Evolutionary conservation across 2,888 invertebrate species (phyloP).

Genomic region (Teleiodes luculella): DNA sequence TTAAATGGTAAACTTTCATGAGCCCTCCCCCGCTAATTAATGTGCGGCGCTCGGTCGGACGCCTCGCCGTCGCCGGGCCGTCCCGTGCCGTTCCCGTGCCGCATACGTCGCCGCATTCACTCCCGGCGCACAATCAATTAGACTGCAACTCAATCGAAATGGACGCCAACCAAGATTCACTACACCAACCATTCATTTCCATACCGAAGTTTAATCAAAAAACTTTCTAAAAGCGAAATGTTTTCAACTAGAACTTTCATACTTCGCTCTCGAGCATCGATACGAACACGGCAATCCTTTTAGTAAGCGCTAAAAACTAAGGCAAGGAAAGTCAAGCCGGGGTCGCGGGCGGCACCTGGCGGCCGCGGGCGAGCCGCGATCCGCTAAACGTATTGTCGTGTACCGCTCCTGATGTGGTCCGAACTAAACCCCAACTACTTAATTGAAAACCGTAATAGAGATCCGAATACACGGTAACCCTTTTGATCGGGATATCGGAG

Average conservation of each 20-base stretch:
- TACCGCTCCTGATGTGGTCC: constrained; percentile 60
- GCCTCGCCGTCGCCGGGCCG: constrained; percentile 28
- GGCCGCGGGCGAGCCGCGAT: constrained; percentile 30
- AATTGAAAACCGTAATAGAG: constrained; percentile 73
- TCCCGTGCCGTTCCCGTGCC: neutral
- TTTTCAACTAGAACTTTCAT: constrained; percentile 33
- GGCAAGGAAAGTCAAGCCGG: constrained; percentile 60
- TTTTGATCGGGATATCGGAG: constrained; percentile 60
- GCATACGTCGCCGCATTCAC: neutral
- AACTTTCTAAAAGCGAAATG: constrained; percentile 23
- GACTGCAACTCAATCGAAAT: constrained; percentile 14
- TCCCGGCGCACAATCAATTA: constrained; percentile 1
- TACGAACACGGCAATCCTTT: constrained; percentile 75
- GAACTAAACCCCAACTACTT: constrained; percentile 71
- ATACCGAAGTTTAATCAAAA: constrained; percentile 22
- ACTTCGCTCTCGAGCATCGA: constrained; percentile 52
- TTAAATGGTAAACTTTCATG: constrained; percentile 79
- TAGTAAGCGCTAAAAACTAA: constrained; percentile 68
- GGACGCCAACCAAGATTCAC: constrained; percentile 24
- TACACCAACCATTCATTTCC: constrained; percentile 21
- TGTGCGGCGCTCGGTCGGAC: constrained; percentile 62
- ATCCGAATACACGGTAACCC: constrained; percentile 68
- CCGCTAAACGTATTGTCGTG: constrained; percentile 73
- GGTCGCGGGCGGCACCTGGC: constrained; percentile 39
- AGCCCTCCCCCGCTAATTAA: constrained; percentile 70